phyloP scores from a whole-genome alignment of 2,888 invertebrate genomes.

The Caenorhabditis virilis region DNA sequence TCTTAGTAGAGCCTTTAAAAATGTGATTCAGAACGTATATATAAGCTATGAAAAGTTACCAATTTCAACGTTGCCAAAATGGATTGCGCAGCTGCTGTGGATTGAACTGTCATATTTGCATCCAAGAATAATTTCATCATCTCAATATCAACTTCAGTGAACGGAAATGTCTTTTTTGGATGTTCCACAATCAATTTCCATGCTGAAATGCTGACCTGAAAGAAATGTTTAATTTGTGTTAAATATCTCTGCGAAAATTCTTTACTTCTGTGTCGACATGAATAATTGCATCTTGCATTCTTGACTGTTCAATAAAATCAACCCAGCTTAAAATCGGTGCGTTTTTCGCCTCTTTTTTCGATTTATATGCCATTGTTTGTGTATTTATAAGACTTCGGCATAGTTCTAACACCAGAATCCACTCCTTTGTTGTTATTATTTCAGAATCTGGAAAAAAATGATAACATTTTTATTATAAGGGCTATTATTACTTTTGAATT shows the following conservation, averaged over 20 bases:
- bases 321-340: slow-evolving; percentile 15
- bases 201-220: slow-evolving; percentile 44
- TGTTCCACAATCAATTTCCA: slow-evolving; percentile 45
- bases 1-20: slow-evolving; percentile 11
- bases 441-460: neutral
- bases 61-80: slow-evolving; percentile 39
- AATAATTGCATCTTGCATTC: slow-evolving; percentile 13
- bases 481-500: neutral
- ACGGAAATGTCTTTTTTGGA: slow-evolving; percentile 32
- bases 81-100: slow-evolving; percentile 36
- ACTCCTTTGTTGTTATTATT: neutral
- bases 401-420: slow-evolving; percentile 14
- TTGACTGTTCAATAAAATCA: slow-evolving; percentile 11
- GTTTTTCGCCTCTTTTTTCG: slow-evolving; percentile 8
- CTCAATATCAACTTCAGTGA: slow-evolving; percentile 28
- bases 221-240: neutral
- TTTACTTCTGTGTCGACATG: slow-evolving; percentile 18
- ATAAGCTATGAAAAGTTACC: too few relatives aligned
- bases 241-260: neutral
- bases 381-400: slow-evolving; percentile 16
- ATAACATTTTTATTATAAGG: too few relatives aligned
- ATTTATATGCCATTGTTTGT: neutral
- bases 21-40: neutral
- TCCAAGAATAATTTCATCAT: slow-evolving; percentile 38
- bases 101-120: slow-evolving; percentile 44